Base-by-base conservation (phyloP, 2,113 vertebrate genomes). In the Cygnus atratus region DNA sequence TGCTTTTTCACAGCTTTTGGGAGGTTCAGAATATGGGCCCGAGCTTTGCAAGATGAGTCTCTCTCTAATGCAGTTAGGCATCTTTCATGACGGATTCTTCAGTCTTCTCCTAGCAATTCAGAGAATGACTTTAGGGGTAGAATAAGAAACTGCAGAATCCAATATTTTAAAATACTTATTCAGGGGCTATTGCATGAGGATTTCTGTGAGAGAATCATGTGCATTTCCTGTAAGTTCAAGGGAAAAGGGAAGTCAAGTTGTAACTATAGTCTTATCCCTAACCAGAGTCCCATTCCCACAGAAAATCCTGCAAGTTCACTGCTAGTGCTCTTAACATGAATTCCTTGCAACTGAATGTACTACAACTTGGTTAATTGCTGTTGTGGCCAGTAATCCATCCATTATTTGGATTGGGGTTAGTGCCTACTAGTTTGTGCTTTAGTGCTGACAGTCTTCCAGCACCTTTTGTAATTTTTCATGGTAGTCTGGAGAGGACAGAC, bases 401-500 rank as follows among this genome's bases (percentile, higher is more conserved):
- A 21, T 48, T 61, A 22, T 88, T 92, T 90, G 39, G 35, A 61
- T 76, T 80, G 71, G 66, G 67, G n/a, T 29, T 58, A n/a, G 54
- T 70, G 39, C 39, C 84, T 61, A 26, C 39, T 54, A 6, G 66
- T 71, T 71, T 12, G 50, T 25, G 71, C 18, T 63, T 57, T n/a
- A 50, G 48, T 78, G 76, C 54, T 86, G 77, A 78, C 57, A 79
- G 25, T 46, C 35, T 61, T 76, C 33, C 63, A 73, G 24, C 54
- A 46, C 66, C 39, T 18, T 21, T 89, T 79, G 75, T 80, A 82
- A 35, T 66, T 90, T 79, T 52, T 57, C 54, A 41, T 2, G 1
- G 92, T 59, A 70, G 62, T 71, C 78, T 85, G 44, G 88, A 91
- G 58, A 76, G 66, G 58, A 87, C 39, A 82, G 78, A 41, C 26